Evolutionary conservation across 2,113 vertebrate species (phyloP).

Genomic region (Gopherus flavomarginatus): DNA sequence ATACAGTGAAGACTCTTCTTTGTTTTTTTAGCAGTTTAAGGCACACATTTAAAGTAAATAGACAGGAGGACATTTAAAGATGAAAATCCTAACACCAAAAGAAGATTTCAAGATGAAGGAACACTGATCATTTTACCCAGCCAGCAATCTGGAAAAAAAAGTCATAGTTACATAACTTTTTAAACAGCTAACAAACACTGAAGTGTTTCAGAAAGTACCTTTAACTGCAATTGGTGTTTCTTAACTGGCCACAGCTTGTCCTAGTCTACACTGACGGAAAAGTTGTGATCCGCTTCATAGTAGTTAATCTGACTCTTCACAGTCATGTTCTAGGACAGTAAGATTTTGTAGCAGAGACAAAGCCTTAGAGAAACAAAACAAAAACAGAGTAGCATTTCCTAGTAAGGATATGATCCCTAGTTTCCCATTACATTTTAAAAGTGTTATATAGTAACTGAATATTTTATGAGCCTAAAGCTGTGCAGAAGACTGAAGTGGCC

Average conservation of each 20-base stretch:
- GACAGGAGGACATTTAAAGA: neutral
- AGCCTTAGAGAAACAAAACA: neutral
- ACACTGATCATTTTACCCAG: rapidly evolving
- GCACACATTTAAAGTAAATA: neutral
- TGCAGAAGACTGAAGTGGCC: neutral
- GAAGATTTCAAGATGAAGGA: neutral
- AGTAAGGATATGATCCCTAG: neutral
- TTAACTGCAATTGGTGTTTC: neutral
- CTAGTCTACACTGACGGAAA: neutral
- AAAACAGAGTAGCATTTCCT: too few relatives aligned
- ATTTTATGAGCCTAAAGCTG: neutral
- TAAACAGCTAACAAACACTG: neutral
- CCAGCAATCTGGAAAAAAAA: neutral
- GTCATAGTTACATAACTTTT: rapidly evolving
- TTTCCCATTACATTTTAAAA: neutral
- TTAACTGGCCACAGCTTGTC: neutral
- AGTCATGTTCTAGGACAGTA: neutral
- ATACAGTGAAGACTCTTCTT: neutral
- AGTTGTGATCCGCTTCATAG: neutral
- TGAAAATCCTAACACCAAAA: neutral
- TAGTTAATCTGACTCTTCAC: neutral
- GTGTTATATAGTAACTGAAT: neutral
- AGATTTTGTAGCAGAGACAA: neutral
- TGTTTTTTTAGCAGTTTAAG: too few relatives aligned
- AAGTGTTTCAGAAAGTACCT: neutral